These are phyloP conservation scores for Phainopepla nitens DNA, from an alignment of 2,113 vertebrate species.

Conservation along the genomic window DNA sequence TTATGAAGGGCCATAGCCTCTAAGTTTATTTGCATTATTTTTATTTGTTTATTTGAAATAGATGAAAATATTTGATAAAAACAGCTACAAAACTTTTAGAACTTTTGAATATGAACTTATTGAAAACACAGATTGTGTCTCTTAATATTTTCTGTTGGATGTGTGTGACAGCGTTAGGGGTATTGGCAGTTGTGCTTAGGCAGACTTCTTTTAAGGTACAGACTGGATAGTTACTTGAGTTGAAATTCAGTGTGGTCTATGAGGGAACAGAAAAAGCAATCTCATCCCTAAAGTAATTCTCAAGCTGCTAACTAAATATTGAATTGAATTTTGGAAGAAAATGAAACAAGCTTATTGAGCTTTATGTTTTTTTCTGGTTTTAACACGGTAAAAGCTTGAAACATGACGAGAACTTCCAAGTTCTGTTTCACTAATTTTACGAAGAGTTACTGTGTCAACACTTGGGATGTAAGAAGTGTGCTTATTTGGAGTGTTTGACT, in stretches of 20 bases:
- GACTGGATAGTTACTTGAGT: not conserved
- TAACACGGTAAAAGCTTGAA: not conserved
- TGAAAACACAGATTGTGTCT: not conserved
- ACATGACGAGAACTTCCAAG: not conserved
- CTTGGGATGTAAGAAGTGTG: not conserved
- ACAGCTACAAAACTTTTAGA: not conserved
- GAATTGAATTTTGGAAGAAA: not conserved
- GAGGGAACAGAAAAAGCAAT: not conserved
- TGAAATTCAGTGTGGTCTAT: not conserved
- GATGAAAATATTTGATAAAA: not conserved
- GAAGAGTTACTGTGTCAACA: not conserved
- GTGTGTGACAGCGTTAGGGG: fast-evolving
- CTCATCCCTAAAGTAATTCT: not conserved
- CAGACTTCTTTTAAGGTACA: not conserved
- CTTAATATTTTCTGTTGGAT: not conserved
- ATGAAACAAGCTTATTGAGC: not conserved
- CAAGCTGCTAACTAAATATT: not conserved
- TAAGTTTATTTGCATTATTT: not conserved
- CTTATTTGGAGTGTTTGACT: not conserved
- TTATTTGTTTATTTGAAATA: not conserved
- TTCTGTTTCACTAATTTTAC: not conserved
- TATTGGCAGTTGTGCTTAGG: not conserved
- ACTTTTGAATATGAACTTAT: not conserved
- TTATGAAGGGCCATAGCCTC: not conserved
- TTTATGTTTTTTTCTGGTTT: not conserved